Evolutionary conservation across 2,113 vertebrate genomes (phyloP), one percentile per base, ranked within the genome.

Genomic region (Scomber colias): DNA sequence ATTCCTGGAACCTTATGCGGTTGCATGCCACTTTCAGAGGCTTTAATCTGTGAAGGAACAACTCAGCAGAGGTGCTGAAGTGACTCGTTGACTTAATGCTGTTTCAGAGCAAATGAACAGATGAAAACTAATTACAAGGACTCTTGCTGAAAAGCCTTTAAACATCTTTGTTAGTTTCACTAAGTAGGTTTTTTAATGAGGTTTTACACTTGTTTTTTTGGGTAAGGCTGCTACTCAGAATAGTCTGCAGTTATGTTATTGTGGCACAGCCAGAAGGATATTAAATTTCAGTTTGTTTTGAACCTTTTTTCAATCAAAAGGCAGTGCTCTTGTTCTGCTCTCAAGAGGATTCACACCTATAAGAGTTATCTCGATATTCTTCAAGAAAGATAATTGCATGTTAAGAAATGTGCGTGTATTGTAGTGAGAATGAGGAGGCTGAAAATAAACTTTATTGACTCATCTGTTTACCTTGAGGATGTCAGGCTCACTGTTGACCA

Each of bases 381-480:
- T 30, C 12, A 30, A 59, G 14, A 2, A 64, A 46, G n/a, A 59
- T 40, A 40, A 9, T 40, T 40, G 35, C 44, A 57, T 53, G 17
- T 15, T 63, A 30, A 59, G 49, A 76, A 63, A 76, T 64, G 49
- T 72, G 45, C 45, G 13, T 63, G 9, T 19, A 12, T 30, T 50
- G 19, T 17, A 69, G n/a, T n/a, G 56, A 40, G 49, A 71, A 19
- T 15, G 55, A 62, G 60, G 19, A 14, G 44, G 27, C 4, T 71
- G 56, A 71, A 48, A 60, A 75, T 74, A 57, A 54, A n/a, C 14
- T 16, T 55, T 24, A 16, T 51, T 64, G 57, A 71, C 16, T 81
- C 51, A 57, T 66, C 50, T 6, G 70, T 90, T 91, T 92, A 97
- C 96, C 96, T 96, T 95, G 0, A 96, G 85, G 19, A 16, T 51